Percentiles rank a stretch among this genome's conserved stretches.
Evolutionary conservation across 64 coral and sea anemone genomes (phyloP).

Genomic region (Orbicella faveolata): DNA sequence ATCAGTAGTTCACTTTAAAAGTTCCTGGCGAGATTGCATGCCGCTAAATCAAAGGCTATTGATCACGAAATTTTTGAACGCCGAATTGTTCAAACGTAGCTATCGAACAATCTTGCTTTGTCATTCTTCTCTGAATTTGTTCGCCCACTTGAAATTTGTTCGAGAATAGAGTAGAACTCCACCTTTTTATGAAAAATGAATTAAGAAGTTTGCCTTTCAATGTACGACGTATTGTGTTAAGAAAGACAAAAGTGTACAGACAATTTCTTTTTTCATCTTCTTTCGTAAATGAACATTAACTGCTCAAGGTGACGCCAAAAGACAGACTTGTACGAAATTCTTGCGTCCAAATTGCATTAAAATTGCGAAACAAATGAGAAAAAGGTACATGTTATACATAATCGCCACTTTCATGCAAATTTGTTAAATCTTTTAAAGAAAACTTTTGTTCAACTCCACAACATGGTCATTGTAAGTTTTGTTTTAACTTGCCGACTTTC

Average conservation of each 20-base stretch:
- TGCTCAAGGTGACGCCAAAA: neutral
- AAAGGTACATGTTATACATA: neutral
- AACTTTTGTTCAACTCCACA: neutral
- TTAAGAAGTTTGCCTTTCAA: neutral
- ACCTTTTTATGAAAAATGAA: neutral
- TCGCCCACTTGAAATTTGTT: neutral
- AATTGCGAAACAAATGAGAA: neutral
- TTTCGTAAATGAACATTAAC: too few species aligned
- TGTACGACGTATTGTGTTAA: neutral
- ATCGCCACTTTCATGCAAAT: conserved; percentile 5
- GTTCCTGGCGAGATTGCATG: neutral
- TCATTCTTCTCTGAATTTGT: neutral
- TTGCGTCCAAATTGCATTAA: neutral
- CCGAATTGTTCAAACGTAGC: too few species aligned
- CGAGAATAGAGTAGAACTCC: neutral
- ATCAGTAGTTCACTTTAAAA: neutral
- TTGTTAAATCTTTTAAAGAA: neutral
- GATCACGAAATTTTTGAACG: neutral
- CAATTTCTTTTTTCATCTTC: neutral
- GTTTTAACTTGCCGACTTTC: neutral
- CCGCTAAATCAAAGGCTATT: neutral
- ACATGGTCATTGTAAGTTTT: neutral
- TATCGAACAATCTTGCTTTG: too few species aligned
- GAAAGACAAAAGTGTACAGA: neutral
- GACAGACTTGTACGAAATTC: neutral